Evolutionary conservation across 1,140 invertebrate genomes (phyloP).

Genomic region (Aphis craccivora): DNA sequence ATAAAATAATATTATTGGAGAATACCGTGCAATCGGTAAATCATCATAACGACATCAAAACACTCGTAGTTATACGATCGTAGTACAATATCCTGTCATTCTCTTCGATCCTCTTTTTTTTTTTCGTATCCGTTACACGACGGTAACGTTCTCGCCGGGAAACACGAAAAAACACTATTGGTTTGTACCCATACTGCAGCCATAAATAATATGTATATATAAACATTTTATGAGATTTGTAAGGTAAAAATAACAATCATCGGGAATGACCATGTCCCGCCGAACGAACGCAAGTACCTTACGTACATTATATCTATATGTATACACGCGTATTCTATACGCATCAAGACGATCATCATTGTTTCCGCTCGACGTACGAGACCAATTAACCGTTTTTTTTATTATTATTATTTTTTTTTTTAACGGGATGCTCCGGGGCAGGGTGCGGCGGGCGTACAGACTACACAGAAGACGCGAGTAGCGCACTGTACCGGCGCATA

Average conservation of each 20-base stretch:
- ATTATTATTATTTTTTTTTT: slow-evolving; percentile 2
- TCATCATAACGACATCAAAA: slow-evolving; percentile 11
- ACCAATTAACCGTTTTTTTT: slow-evolving; percentile 50
- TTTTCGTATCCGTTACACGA: slow-evolving; percentile 8
- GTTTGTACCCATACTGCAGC: not conserved
- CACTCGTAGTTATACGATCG: slow-evolving; percentile 15
- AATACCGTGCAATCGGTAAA: not conserved
- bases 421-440: not conserved
- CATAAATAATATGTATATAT: not conserved
- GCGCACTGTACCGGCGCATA: not conserved
- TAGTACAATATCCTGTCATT: slow-evolving; percentile 38
- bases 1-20: not conserved
- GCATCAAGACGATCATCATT: not conserved
- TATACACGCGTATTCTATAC: not conserved
- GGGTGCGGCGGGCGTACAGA: not conserved
- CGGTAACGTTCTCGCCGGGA: not conserved
- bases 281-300: not conserved
- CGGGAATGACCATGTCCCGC: slow-evolving; percentile 44
- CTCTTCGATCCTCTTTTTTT: not conserved
- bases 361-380: slow-evolving; percentile 57
- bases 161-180: slow-evolving; percentile 12
- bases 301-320: not conserved
- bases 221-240: not conserved
- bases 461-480: not conserved
- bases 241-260: not conserved